These are phyloP conservation scores for Sclerurus mexicanus DNA, from an alignment of 2,113 vertebrate genomes.

Conservation along the genomic window DNA sequence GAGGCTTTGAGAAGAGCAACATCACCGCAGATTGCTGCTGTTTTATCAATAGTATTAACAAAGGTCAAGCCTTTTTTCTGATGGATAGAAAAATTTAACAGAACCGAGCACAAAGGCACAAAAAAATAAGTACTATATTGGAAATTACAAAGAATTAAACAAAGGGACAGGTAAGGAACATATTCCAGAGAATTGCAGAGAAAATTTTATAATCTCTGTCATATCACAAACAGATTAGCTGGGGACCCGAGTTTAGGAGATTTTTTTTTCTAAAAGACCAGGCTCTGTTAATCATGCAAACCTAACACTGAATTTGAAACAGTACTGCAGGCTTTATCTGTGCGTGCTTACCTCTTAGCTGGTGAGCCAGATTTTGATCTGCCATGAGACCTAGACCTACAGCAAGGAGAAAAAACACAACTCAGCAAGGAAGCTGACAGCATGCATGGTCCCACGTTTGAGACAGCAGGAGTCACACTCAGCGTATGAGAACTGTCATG, in stretches of 20 bases:
- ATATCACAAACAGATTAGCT: background rate
- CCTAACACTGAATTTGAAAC: background rate
- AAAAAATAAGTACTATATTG: background rate
- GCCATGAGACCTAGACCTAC: constrained; percentile 61
- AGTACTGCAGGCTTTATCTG: background rate
- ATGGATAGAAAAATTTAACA: background rate
- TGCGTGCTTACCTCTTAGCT: constrained; percentile 31
- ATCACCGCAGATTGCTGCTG: background rate
- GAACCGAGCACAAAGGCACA: background rate
- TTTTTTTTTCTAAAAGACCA: background rate
- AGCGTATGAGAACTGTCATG: background rate
- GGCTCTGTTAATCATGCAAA: background rate
- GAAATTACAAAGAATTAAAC: background rate
- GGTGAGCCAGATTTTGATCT: constrained; percentile 60
- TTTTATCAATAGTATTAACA: background rate
- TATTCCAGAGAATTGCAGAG: background rate
- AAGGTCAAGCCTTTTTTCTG: background rate
- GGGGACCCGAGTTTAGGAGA: background rate
- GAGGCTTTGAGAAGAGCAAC: background rate
- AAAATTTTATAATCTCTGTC: background rate
- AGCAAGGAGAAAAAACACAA: background rate
- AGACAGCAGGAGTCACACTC: background rate
- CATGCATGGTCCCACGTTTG: rapidly evolving
- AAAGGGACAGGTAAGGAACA: background rate
- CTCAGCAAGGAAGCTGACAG: background rate